Evolutionary conservation across 1,140 invertebrate genomes (phyloP).

Genomic region (Rhopalosiphum padi): DNA sequence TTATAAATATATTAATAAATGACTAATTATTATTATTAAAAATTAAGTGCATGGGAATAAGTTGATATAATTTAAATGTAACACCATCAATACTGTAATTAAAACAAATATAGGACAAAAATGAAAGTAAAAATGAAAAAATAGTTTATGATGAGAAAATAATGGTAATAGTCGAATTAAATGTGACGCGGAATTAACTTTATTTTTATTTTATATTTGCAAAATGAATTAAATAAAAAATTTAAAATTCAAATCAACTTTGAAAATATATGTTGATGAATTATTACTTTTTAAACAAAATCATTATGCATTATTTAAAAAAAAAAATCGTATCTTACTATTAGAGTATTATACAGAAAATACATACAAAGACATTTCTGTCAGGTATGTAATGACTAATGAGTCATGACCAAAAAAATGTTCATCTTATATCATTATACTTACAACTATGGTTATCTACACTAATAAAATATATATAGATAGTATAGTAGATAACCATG

Average conservation of each 20-base stretch:
- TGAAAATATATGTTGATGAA: neutral
- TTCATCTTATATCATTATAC: neutral
- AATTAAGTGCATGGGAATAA: neutral
- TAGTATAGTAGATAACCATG: neutral
- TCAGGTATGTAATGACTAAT: neutral
- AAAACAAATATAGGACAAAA: slow-evolving; percentile 12
- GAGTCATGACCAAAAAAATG: neutral
- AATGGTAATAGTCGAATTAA: neutral
- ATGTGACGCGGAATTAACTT: neutral
- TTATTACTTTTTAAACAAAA: neutral
- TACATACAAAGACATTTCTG: neutral
- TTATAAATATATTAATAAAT: neutral
- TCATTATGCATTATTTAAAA: neutral
- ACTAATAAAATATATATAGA: neutral
- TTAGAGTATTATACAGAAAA: neutral
- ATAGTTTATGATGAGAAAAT: neutral
- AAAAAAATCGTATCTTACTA: neutral
- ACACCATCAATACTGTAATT: neutral
- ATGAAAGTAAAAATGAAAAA: slow-evolving; percentile 22
- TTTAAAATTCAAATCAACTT: neutral
- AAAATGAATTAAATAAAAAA: neutral
- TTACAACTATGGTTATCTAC: neutral
- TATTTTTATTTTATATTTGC: neutral
- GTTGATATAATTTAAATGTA: neutral
- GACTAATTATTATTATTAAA: neutral